A percentile compares a stretch with the other conserved stretches of the same genome.
Evolutionary conservation across 2,113 vertebrate species (phyloP).

Genomic region (Lethenteron camtschaticum): DNA sequence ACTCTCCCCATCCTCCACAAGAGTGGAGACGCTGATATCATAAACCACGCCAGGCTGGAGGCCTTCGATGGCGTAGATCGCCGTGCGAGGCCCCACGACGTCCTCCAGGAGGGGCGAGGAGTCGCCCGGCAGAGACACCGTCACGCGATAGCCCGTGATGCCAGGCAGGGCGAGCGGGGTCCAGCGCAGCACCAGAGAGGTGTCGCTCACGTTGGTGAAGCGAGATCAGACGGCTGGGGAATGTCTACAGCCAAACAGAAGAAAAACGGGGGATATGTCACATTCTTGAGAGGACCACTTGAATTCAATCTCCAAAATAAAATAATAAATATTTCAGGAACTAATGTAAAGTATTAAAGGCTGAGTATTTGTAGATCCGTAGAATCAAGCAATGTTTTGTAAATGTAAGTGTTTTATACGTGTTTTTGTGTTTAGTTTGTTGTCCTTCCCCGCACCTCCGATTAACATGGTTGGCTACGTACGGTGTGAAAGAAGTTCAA

Average conservation of each 20-base stretch:
- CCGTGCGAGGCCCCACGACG: slow-evolving; percentile 48
- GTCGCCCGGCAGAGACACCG: slow-evolving; percentile 68
- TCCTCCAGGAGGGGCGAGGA: slow-evolving; percentile 83
- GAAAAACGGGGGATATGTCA: not conserved
- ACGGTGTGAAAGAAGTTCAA: too few relatives aligned
- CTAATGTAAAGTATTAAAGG: too few relatives aligned
- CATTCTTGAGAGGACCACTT: too few relatives aligned
- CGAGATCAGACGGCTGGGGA: slow-evolving; percentile 79
- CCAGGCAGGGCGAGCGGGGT: slow-evolving; percentile 61
- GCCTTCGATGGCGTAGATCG: slow-evolving; percentile 69
- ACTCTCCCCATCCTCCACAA: slow-evolving; percentile 78
- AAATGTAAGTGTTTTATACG: too few relatives aligned
- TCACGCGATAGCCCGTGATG: slow-evolving; percentile 83
- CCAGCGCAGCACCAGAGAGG: slow-evolving; percentile 77
- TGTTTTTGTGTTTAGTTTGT: too few relatives aligned
- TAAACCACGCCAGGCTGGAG: slow-evolving; percentile 94
- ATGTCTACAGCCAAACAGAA: slow-evolving; percentile 25
- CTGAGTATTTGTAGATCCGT: too few relatives aligned
- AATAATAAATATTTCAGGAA: too few relatives aligned
- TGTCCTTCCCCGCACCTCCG: too few relatives aligned
- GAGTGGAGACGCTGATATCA: slow-evolving; percentile 74
- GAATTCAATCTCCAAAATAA: too few relatives aligned
- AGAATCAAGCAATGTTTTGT: too few relatives aligned
- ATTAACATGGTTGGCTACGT: too few relatives aligned
- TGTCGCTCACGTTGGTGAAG: slow-evolving; percentile 76